Evolutionary conservation across 2,797 vertebrate species (phyloP), one percentile per base, ranked within the genome.

Genomic region (Muscicapa comitata): DNA sequence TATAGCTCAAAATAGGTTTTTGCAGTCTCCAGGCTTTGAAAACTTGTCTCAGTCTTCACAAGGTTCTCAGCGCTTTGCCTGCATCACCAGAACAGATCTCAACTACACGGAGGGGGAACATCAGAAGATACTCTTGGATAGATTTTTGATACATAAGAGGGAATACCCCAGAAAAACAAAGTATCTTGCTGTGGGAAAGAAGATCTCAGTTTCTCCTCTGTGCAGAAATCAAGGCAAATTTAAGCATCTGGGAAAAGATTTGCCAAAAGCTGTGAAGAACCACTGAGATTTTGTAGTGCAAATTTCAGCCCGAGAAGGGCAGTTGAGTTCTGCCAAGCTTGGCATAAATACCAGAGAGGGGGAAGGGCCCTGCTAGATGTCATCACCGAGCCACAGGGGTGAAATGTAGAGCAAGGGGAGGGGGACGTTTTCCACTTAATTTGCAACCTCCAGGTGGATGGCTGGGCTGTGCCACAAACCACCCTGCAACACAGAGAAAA

Each of bases 1-100:
- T 91, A 77, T 0, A 31, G 57, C 89, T 94, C 75, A 96, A 88
- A 96, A 96, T 91, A 96, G 89, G 42, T 38, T 90, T 94, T 68
- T 80, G 48, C 68, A 87, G 26, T 88, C 23, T 87, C 57, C 31
- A 80, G 65, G 61, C 85, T 96, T 86, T 77, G 61, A 85, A 95
- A 95, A 94, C 89, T 71, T 73, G 86, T 55, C 63, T 96, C 33
- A 0, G 29, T 53, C 78, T 82, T 78, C 72, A 50, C 59, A 80
- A 29, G 0, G 0, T 66, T 86, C 51, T 58, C 55, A 63, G 58
- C 7, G 83, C 55, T 76, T 70, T 59, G 73, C 93, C 43, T 16
- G 59, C 35, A 84, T 38, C 3, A 3, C 43, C n/a, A 75, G 47
- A 91, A 88, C n/a, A 67, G 42, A 71, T 54, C 50, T 74, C 65